Evolutionary conservation across 2,797 vertebrate genomes (phyloP), one percentile per base, ranked within the genome.

Genomic region (Darevskia nairensis): DNA sequence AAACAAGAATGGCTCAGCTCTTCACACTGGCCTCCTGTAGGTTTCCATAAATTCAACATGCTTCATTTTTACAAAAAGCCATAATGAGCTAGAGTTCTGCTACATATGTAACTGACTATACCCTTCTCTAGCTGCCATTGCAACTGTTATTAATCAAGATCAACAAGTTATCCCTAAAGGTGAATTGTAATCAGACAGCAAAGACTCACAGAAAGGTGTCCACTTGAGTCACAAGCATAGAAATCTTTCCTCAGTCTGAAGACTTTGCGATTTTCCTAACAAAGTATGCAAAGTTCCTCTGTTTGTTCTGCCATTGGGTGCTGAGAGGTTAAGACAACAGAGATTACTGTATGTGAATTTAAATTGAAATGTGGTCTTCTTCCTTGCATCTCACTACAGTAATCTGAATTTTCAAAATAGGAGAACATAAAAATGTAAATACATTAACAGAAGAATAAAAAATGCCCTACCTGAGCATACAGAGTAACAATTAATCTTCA

Each of bases 401-500:
- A 55, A 55, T 66, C 11, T 66, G 55, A 64, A 21, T 21, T 71
- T 55, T 71, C 75, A 86, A 23, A 21, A 35, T 50, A 77, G 23
- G 39, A 41, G n/a, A 76, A 59, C 29, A 66, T 66, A 68, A 25
- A 88, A 82, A 82, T 46, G 55, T 59, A 75, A 66, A 82, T 75
- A 66, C 39, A 64, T 87, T 11, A 64, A 44, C 32, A 10, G 39
- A 64, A 64, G 55, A 35, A 76, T 35, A 64, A 55, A 77, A 86
- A 72, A 74, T 23, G 8, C 15, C 32, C 44, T 72, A 9, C 74
- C 27, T 81, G 35, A 59, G 68, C 29, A 82, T 46, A 69, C 29
- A 79, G 76, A 64, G 55, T 75, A 75, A 76, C 72, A 44, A 76
- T 74, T 87, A 82, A 82, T 82, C 80, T 68, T 66, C 80, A 55